Evolutionary conservation across 2,888 invertebrate genomes (phyloP), one percentile per base, ranked within the genome.

Genomic region (Syrista parreyssii): DNA sequence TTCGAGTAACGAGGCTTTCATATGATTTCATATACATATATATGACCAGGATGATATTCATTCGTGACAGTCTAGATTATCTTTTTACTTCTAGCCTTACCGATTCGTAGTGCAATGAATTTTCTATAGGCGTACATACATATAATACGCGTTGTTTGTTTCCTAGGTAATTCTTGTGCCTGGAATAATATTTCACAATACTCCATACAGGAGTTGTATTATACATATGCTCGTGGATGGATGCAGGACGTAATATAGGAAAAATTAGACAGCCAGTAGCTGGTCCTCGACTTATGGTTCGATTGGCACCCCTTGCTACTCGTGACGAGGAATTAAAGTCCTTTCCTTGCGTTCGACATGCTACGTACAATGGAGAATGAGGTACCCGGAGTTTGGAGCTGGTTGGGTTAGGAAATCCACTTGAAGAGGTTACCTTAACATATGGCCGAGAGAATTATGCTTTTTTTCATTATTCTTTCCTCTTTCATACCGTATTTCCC

Each of bases 181-280:
- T 55, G 55, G 23, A 55, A 55, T 23, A 55, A 55, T 55, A 55
- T 55, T 55, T 55, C 23, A 23, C 55, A 23, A 55, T 55, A 55
- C 23, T 55, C 55, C 55, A 2, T 55, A 35, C 35, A 33, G n/a
- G 35, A 31, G 74, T 35, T 23, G 31, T 35, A 33, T 30, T n/a
- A 11, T 74, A 23, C 36, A 9, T 34, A 34, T 34, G 34, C 74
- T 34, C 30, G 74, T 23, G 35, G 12, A 35, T 11, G 79, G 82
- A 84, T 81, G 82, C 80, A 76, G 76, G 81, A 82, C 78, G 86
- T 85, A 88, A 88, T 87, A 86, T 84, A 84, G 83, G 82, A 86
- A 87, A 86, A 85, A 86, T 85, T 84, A 85, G 86, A 87, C 86
- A 87, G 86, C 86, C 86, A 85, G 86, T 83, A 84, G 85, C 77